Evolutionary conservation across 2,797 vertebrate genomes (phyloP).

Genomic region (Myotis planiceps): DNA sequence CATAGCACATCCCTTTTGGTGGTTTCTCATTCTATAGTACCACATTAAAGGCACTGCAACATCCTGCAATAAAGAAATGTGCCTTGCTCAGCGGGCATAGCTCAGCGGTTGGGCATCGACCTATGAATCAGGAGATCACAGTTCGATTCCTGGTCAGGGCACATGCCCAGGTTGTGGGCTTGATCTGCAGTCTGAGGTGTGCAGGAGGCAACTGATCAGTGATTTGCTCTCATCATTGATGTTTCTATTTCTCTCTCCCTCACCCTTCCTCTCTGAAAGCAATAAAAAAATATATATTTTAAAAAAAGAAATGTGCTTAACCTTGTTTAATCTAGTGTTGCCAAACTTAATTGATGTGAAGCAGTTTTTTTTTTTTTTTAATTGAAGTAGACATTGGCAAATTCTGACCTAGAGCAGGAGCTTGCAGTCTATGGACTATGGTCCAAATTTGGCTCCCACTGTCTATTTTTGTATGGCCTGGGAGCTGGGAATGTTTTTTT

Average conservation of each 20-base stretch:
- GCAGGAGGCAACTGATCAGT: too few relatives aligned
- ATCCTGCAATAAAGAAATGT: neutral
- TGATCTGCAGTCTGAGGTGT: too few relatives aligned
- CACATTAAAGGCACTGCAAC: neutral
- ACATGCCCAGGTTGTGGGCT: too few relatives aligned
- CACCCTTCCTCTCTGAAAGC: too few relatives aligned
- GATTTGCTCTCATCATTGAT: too few relatives aligned
- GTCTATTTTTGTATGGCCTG: constrained; percentile 1
- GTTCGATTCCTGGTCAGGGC: too few relatives aligned
- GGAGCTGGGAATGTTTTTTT: constrained; percentile 12
- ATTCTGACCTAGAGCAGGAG: neutral
- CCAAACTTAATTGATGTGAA: neutral
- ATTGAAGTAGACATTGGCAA: neutral
- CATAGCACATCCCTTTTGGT: neutral
- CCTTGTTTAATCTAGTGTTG: neutral
- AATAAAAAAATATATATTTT: too few relatives aligned
- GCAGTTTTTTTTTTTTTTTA: neutral
- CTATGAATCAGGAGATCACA: too few relatives aligned
- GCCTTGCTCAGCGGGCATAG: neutral
- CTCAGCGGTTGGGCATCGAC: too few relatives aligned
- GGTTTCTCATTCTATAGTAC: neutral
- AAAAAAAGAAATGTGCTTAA: neutral
- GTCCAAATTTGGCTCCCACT: neutral
- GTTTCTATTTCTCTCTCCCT: too few relatives aligned
- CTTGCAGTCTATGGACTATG: neutral